Evolutionary conservation across 2,113 vertebrate species (phyloP).

Genomic region (Chrysochloris asiatica): DNA sequence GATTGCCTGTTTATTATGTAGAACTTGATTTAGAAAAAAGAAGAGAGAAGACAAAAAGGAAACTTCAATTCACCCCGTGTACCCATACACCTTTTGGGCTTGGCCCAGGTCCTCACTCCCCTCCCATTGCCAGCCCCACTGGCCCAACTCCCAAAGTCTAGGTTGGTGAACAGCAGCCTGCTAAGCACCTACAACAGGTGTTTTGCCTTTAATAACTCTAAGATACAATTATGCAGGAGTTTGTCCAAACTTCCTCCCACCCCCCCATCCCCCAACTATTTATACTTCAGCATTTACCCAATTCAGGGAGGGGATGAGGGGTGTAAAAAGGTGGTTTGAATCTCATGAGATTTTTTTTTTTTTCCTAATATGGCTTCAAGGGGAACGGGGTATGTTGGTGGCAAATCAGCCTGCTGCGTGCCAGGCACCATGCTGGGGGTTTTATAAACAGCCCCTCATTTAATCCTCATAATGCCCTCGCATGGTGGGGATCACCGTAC

Average conservation of each 20-base stretch:
- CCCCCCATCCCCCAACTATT: background rate
- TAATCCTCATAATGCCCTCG: background rate
- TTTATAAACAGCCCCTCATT: background rate
- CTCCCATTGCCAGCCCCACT: rapidly evolving
- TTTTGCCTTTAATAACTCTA: background rate
- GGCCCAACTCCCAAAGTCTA: rapidly evolving
- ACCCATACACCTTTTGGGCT: background rate
- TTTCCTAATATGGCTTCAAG: background rate
- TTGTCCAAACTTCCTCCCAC: background rate
- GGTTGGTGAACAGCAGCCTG: rapidly evolving
- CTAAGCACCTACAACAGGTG: background rate
- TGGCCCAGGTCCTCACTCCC: background rate
- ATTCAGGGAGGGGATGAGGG: background rate
- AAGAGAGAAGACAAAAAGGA: background rate
- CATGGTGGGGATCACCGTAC: rapidly evolving
- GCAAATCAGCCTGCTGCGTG: constrained; percentile 13
- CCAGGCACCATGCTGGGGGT: background rate
- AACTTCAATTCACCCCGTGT: background rate
- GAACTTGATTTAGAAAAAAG: background rate
- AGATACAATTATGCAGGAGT: background rate
- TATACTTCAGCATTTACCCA: background rate
- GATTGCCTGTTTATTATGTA: background rate
- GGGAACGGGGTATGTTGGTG: background rate
- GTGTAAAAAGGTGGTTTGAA: background rate
- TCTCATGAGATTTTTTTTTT: background rate